These are phyloP conservation scores for Prinia subflava DNA, from an alignment of 2,113 vertebrate genomes.

Conservation along the genomic window DNA sequence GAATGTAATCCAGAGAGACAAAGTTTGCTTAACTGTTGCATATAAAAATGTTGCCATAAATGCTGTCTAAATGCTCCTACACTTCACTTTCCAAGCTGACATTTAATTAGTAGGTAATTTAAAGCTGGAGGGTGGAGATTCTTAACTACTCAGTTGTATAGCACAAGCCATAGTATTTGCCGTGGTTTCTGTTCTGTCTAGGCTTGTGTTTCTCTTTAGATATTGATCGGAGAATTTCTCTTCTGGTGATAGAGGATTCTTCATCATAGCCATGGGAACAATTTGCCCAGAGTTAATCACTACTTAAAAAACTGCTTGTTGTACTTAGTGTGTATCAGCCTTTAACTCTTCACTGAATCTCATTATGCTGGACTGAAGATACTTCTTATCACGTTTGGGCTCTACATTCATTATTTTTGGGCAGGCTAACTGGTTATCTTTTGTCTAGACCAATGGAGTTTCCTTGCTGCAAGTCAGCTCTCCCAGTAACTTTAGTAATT, in stretches of 20 bases:
- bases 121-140: not conserved
- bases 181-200: not conserved
- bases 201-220: not conserved
- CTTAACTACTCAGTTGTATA: not conserved
- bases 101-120: not conserved
- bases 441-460: not conserved
- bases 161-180: not conserved
- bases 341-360: not conserved
- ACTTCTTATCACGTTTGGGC: not conserved
- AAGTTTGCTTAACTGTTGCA: not conserved
- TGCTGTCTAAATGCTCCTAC: not conserved
- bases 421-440: not conserved
- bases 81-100: not conserved
- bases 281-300: not conserved
- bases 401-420: not conserved
- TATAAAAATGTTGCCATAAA: not conserved
- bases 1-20: not conserved
- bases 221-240: not conserved
- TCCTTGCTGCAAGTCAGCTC: not conserved
- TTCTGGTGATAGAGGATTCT: not conserved
- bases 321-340: not conserved
- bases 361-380: not conserved
- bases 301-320: not conserved
- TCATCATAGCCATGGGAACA: not conserved
- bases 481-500: not conserved